Evolutionary conservation across 53 echinoderm and acorn worm species (phyloP).

Genomic region (Temnopleurus reevesii): DNA sequence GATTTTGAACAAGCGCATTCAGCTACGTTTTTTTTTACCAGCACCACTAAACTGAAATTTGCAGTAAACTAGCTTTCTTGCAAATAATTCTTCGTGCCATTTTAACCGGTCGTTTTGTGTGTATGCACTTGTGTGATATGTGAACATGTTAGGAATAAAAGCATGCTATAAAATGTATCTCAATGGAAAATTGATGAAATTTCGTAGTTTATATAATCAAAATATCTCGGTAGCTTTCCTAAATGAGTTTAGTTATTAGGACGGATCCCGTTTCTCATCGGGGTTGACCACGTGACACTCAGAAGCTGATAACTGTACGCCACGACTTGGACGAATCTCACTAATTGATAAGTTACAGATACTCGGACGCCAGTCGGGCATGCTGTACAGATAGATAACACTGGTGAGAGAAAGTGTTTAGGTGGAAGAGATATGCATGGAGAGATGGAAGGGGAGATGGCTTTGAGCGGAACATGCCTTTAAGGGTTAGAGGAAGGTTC

Average conservation of each 20-base stretch:
- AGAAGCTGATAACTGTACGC: background rate
- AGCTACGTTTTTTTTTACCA: too few species aligned
- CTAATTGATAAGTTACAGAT: slow-evolving; percentile 57
- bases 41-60: too few species aligned
- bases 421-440: background rate
- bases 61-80: too few species aligned
- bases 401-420: background rate
- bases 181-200: background rate
- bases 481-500: slow-evolving; percentile 47
- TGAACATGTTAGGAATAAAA: background rate
- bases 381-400: slow-evolving; percentile 8
- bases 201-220: slow-evolving; percentile 25
- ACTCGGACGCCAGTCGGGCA: slow-evolving; percentile 33
- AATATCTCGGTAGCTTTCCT: slow-evolving; percentile 24
- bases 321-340: background rate
- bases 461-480: slow-evolving; percentile 15
- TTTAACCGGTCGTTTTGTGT: too few species aligned
- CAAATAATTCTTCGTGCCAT: too few species aligned
- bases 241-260: slow-evolving; percentile 35
- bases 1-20: too few species aligned
- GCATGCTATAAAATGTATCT: background rate
- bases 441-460: background rate
- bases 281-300: slow-evolving; percentile 27
- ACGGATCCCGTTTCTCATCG: slow-evolving; percentile 13
- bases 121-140: background rate